These are phyloP conservation scores for Hylaea fasciaria DNA, from an alignment of 2,888 invertebrate genomes.

Conservation along the genomic window DNA sequence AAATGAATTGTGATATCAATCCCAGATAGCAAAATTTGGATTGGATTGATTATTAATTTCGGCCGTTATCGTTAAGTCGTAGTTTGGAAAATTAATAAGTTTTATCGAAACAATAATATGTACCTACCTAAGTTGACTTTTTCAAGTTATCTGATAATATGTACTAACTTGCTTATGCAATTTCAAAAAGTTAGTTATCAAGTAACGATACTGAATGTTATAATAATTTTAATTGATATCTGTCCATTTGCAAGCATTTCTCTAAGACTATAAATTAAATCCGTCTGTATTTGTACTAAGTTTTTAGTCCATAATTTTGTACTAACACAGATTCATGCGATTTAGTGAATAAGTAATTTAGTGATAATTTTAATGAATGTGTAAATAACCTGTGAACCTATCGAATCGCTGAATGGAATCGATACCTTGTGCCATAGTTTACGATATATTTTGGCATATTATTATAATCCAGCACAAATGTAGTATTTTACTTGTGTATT, in stretches of 20 bases:
- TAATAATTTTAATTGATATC: no score
- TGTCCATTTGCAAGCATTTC: background rate
- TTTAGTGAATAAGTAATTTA: constrained; percentile 16
- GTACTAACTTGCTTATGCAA: no score
- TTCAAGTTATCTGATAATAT: no score
- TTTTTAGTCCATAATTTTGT: constrained; percentile 45
- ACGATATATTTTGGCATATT: constrained; percentile 33
- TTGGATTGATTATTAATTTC: no score
- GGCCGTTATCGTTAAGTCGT: no score
- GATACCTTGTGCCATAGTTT: constrained; percentile 78
- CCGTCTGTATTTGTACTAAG: constrained; percentile 45
- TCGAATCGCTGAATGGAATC: constrained; percentile 63
- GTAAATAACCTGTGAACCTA: constrained; percentile 63
- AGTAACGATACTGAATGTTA: no score
- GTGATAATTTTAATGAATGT: constrained; percentile 42
- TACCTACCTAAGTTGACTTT: no score
- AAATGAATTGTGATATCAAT: no score
- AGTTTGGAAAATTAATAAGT: no score
- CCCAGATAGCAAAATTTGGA: no score
- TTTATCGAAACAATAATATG: no score
- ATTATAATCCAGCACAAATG: constrained; percentile 20
- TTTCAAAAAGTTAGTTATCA: no score
- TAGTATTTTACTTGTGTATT: constrained; percentile 42
- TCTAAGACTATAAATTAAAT: constrained; percentile 28
- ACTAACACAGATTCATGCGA: constrained; percentile 38